phyloP scores from a whole-genome alignment of 1,140 invertebrate genomes.

The Leptopilina boulardi region DNA sequence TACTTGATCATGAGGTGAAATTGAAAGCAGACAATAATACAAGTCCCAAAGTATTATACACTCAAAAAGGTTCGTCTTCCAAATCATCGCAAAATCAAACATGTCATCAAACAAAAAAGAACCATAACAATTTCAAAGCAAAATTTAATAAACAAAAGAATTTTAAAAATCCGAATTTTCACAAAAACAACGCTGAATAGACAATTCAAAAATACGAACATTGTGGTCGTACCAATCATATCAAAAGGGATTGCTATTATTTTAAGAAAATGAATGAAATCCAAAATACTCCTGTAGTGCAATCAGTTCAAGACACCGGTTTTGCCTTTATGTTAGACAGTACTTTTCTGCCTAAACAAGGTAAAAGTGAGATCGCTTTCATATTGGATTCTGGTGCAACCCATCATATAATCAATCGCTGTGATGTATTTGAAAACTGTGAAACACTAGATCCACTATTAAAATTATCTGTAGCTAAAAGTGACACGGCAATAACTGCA shows the following conservation, averaged over 20 bases:
- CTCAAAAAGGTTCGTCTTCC: neutral
- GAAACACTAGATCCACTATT: neutral
- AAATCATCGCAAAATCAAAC: neutral
- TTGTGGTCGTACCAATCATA: neutral
- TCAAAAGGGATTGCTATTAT: neutral
- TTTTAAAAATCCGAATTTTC: neutral
- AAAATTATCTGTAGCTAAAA: slow-evolving; percentile 9
- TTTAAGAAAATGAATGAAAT: slow-evolving; percentile 8
- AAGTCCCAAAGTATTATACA: neutral
- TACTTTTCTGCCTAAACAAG: neutral
- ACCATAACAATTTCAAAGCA: neutral
- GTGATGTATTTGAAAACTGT: neutral
- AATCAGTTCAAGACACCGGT: neutral
- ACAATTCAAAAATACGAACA: neutral
- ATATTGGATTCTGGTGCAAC: slow-evolving; percentile 37
- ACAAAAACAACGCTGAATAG: neutral
- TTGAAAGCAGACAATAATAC: slow-evolving; percentile 12
- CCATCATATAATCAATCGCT: slow-evolving; percentile 9
- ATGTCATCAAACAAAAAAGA: neutral
- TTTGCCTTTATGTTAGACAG: slow-evolving; percentile 2
- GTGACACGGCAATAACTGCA: neutral
- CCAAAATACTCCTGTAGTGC: neutral
- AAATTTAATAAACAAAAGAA: neutral
- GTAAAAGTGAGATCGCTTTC: slow-evolving; percentile 45
- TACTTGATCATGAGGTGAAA: slow-evolving; percentile 46